phyloP scores from a whole-genome alignment of 1,140 invertebrate genomes.

The Calliopsis andreniformis region DNA sequence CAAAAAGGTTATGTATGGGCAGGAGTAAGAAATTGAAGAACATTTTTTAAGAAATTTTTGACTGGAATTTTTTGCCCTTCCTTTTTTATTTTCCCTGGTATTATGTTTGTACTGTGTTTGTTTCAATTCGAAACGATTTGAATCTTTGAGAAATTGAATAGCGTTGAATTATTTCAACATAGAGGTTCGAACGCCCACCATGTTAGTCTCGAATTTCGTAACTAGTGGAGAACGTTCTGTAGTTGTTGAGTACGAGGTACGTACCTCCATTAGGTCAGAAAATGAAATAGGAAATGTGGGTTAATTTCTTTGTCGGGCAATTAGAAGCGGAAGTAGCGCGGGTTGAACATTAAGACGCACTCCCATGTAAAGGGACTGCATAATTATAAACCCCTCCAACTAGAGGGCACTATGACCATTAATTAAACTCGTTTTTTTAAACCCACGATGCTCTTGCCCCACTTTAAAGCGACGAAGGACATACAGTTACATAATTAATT shows the following conservation, averaged over 20 bases:
- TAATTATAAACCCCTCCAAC: constrained; percentile 31
- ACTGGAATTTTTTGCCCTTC: too few relatives aligned
- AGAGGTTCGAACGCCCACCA: too few relatives aligned
- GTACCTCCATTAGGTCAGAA: constrained; percentile 1
- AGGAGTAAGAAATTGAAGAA: too few relatives aligned
- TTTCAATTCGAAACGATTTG: too few relatives aligned
- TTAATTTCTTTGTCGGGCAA: constrained; percentile 38
- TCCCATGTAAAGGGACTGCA: constrained; percentile 10
- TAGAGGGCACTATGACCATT: constrained; percentile 13
- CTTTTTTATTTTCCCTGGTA: too few relatives aligned
- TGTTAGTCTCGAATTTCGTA: neutral
- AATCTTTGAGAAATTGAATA: too few relatives aligned
- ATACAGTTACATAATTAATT: constrained; percentile 8
- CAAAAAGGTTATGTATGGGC: too few relatives aligned
- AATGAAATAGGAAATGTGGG: constrained; percentile 46
- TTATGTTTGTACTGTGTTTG: too few relatives aligned
- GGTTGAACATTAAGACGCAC: constrained; percentile 7
- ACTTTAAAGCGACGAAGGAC: constrained; percentile 8
- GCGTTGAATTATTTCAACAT: too few relatives aligned
- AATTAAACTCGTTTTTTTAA: constrained; percentile 21
- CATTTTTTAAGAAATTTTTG: too few relatives aligned
- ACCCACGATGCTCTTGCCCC: neutral
- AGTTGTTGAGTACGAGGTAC: neutral
- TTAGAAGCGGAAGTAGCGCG: constrained; percentile 21
- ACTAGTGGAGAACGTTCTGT: neutral